Conservation (phyloP, 2,888 invertebrate species). For the Hydraecia micacea region DNA sequence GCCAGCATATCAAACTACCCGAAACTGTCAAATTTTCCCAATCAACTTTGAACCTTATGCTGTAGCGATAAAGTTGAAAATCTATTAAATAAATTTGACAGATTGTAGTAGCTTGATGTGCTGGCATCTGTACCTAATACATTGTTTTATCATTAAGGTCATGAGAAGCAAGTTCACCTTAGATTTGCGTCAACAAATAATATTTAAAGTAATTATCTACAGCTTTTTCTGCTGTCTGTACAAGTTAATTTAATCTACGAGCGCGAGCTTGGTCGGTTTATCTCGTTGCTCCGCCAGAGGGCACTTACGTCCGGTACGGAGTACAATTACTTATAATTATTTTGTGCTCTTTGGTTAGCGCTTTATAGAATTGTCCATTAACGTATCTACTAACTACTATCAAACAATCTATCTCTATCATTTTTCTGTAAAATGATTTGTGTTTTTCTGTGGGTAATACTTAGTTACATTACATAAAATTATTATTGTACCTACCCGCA, state of each 20-base stretch:
- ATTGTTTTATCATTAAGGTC: background rate
- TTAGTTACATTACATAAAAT: too few species aligned
- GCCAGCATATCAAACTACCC: too few species aligned
- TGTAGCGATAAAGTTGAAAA: too few species aligned
- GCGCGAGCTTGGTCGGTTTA: constrained; percentile 76
- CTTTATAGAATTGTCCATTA: background rate
- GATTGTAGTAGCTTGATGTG: too few species aligned
- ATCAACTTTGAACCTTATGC: too few species aligned
- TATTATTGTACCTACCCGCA: too few species aligned
- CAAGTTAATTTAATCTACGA: constrained; percentile 83
- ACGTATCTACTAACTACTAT: background rate
- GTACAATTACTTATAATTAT: constrained; percentile 46
- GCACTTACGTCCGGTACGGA: constrained; percentile 42
- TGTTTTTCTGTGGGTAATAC: background rate
- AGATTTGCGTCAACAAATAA: background rate
- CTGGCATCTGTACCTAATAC: too few species aligned
- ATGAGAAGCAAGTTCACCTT: background rate
- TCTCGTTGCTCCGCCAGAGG: constrained; percentile 76
- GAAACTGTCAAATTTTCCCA: too few species aligned
- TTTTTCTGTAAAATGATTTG: background rate
- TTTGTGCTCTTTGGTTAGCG: constrained; percentile 9
- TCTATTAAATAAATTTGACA: too few species aligned
- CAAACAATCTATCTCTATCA: background rate
- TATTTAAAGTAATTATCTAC: background rate
- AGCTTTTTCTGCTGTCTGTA: constrained; percentile 46